Evolutionary conservation across 2,888 invertebrate species (phyloP).

Genomic region (Drosophila seclusa): DNA sequence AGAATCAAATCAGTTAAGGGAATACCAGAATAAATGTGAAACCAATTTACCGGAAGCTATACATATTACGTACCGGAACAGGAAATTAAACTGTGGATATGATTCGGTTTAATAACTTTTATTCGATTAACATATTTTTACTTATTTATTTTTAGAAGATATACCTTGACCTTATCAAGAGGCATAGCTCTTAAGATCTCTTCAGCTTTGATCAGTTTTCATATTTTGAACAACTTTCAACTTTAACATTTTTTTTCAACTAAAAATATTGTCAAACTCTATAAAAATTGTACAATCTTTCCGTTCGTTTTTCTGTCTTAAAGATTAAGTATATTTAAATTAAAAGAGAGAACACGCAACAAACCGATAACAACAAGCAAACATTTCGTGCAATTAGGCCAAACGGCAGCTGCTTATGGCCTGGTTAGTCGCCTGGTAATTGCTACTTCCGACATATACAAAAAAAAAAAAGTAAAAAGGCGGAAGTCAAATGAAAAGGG

Average conservation of each 20-base stretch:
- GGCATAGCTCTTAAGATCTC: no score
- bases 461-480: constrained; percentile 18
- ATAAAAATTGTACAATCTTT: neutral
- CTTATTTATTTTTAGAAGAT: no score
- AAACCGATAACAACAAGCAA: constrained; percentile 9
- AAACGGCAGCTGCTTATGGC: constrained; percentile 4
- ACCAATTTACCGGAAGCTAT: neutral
- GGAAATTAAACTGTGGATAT: neutral
- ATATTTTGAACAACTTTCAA: no score
- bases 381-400: constrained; percentile 31
- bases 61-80: neutral
- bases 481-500: constrained; percentile 41
- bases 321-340: neutral
- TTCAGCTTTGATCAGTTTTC: no score
- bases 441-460: constrained; percentile 69
- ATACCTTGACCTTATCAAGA: no score
- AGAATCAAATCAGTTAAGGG: neutral
- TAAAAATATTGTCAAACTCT: neutral
- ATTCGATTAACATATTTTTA: no score
- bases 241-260: no score
- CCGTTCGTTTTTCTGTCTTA: neutral
- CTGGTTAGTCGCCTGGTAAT: constrained; percentile 52
- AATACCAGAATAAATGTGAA: neutral
- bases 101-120: neutral
- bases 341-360: neutral